Percentiles rank a stretch among this genome's conserved stretches.
phyloP scores from a whole-genome alignment of 2,797 vertebrate species.

The Picus viridis region DNA sequence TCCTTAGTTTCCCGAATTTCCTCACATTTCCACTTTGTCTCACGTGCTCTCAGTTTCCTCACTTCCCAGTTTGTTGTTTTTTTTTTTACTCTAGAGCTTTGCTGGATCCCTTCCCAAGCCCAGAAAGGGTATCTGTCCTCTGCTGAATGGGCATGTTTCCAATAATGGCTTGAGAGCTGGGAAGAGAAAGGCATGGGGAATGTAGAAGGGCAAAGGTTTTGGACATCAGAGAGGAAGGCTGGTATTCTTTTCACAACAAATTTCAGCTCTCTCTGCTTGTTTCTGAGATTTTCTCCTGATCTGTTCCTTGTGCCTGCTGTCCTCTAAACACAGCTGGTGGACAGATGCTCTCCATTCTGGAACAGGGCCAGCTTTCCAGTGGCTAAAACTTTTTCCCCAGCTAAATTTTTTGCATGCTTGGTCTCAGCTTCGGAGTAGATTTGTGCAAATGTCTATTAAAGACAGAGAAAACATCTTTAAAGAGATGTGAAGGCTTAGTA shows the following conservation, averaged over 20 bases:
- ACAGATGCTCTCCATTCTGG: conserved; percentile 33
- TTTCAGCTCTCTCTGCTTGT: neutral
- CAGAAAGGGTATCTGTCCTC: neutral
- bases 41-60: neutral
- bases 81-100: neutral
- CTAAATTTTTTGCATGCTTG: conserved; percentile 14
- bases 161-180: neutral
- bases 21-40: neutral
- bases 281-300: conserved; percentile 3
- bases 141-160: neutral
- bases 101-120: neutral
- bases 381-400: neutral
- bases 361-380: conserved; percentile 3
- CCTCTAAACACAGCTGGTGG: conserved; percentile 50
- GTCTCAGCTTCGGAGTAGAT: neutral
- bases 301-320: neutral
- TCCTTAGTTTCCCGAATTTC: neutral
- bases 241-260: neutral
- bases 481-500: conserved; percentile 35
- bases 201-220: conserved; percentile 25
- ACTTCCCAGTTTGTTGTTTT: neutral
- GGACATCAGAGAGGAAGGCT: conserved; percentile 3
- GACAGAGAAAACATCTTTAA: conserved; percentile 20
- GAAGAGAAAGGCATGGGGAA: conserved; percentile 6
- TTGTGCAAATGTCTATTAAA: conserved; percentile 47